Conservation (phyloP, 2,888 invertebrate genomes). For the Oxycera nigricornis region DNA sequence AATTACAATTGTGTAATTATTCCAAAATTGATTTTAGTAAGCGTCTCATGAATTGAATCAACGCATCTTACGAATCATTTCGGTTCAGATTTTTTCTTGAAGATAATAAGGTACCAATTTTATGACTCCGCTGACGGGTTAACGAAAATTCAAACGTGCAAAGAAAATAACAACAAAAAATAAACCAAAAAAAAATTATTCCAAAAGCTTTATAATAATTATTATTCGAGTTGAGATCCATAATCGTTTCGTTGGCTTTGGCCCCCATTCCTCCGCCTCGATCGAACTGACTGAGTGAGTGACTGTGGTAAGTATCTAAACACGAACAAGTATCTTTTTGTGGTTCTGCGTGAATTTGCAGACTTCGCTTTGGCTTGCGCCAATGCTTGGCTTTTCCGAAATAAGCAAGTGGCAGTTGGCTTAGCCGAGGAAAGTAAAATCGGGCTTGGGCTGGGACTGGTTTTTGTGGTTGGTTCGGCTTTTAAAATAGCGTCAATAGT, state of each 20-base stretch:
- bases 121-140: background rate
- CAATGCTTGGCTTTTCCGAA: background rate
- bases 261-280: too few relatives aligned
- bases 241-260: background rate
- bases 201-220: constrained; percentile 8
- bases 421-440: constrained; percentile 23
- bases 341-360: constrained; percentile 11
- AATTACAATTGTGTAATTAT: too few relatives aligned
- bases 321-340: too few relatives aligned
- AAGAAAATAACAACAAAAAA: background rate
- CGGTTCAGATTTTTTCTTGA: too few relatives aligned
- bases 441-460: background rate
- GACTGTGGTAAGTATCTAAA: too few relatives aligned
- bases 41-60: too few relatives aligned
- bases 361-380: too few relatives aligned
- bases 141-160: background rate
- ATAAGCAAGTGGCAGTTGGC: background rate
- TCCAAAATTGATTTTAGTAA: too few relatives aligned
- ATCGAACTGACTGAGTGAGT: too few relatives aligned
- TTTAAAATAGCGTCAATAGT: background rate
- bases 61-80: too few relatives aligned
- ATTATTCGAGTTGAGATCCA: constrained; percentile 2
- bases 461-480: constrained; percentile 1
- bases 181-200: constrained; percentile 10
- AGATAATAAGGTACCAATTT: too few relatives aligned